Base-by-base conservation (phyloP, 2,797 vertebrate genomes). In the Alosa sapidissima region DNA sequence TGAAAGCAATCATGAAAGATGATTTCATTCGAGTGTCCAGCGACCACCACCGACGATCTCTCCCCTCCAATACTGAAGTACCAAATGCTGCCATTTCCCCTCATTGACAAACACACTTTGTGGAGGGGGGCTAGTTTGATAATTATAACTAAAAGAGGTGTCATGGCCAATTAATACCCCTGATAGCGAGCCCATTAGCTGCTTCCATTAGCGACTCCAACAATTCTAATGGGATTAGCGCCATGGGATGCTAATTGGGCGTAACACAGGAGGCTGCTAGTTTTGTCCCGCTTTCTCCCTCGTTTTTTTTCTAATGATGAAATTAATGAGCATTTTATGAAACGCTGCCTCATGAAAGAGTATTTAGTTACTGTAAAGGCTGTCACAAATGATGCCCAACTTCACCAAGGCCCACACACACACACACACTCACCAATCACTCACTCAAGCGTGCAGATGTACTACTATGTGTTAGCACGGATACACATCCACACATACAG, bases 211-310 rank as follows among this genome's bases (percentile, higher is more conserved):
- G 98, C 97, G 97, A 98, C 98, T 98, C 98, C 98, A 96, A 97
- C 97, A 97, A 97, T 97, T 96, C 97, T 99, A 99, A 99, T 99
- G 98, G 97, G 97, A 98, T 98, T 98, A 97, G 96, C 96, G 97
- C 96, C 95, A 96, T 96, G 95, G 95, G 97, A 97, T 96, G 96
- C 97, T 99, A 99, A 98, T 99, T 98, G 98, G 97, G 97, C 97
- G 96, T 97, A 97, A 97, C 97, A 97, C 96, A 95, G 97, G 97
- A 96, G 98, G 98, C 97, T 97, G 97, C 97, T 97, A 96, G 16
- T 9, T 21, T 47, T 96, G 96, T 96, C 97, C 96, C 96, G 96
- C 96, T 95, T 95, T 95, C 96, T 95, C 96, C 54, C 13, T 19
- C 19, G 6, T 55, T 55, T 6, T 94, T 95, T 94, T 94, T 94